phyloP scores from a whole-genome alignment of 2,888 invertebrate genomes.

The Augochlorella aurata region DNA sequence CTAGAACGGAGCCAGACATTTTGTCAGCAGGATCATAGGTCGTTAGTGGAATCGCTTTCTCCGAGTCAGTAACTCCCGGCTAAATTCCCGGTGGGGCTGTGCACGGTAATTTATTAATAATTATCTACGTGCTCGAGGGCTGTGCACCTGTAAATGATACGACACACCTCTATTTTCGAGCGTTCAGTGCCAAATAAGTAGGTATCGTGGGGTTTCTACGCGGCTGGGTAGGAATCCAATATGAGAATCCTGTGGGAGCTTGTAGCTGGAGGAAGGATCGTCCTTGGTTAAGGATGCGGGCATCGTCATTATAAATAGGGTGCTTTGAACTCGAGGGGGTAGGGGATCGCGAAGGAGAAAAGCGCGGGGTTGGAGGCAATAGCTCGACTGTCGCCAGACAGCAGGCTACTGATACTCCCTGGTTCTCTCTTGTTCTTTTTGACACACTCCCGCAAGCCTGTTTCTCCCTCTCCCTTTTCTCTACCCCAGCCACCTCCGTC shows the following conservation, averaged over 20 bases:
- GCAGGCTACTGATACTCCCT: slow-evolving; percentile 34
- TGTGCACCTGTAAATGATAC: slow-evolving; percentile 29
- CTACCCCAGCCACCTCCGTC: neutral
- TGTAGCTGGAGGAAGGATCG: slow-evolving; percentile 52
- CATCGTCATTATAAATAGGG: slow-evolving; percentile 68
- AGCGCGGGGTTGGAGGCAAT: slow-evolving; percentile 47
- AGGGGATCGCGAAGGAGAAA: neutral
- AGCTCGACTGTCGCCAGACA: slow-evolving; percentile 64
- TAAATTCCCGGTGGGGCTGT: neutral
- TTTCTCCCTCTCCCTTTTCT: slow-evolving; percentile 16
- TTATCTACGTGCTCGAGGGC: slow-evolving; percentile 25
- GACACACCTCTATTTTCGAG: slow-evolving; percentile 53
- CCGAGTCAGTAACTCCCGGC: neutral
- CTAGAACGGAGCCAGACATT: neutral
- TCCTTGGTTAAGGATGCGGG: slow-evolving; percentile 58
- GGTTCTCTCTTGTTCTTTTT: slow-evolving; percentile 9
- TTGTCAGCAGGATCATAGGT: neutral
- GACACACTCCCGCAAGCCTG: neutral
- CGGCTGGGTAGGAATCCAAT: slow-evolving; percentile 60
- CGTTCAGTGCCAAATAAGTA: slow-evolving; percentile 43
- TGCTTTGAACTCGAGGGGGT: slow-evolving; percentile 61
- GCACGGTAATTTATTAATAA: slow-evolving; percentile 39
- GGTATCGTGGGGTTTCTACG: slow-evolving; percentile 50
- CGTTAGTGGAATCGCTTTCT: slow-evolving; percentile 10
- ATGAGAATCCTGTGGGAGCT: slow-evolving; percentile 57